Conservation (phyloP, 2,888 invertebrate species). For the Phyllotreta striolata region DNA sequence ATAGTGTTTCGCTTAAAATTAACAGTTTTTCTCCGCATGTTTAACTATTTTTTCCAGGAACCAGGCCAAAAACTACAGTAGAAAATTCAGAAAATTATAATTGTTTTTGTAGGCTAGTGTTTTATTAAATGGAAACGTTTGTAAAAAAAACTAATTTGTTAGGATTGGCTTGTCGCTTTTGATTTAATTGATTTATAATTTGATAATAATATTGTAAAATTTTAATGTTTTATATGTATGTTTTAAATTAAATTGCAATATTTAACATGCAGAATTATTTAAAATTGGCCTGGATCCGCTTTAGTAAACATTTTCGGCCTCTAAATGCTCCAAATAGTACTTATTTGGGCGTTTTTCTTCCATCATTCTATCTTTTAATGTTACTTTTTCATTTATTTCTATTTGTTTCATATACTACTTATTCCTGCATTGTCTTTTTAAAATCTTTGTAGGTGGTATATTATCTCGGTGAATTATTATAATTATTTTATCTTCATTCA, state of each 20-base stretch:
- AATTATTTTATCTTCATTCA: not conserved
- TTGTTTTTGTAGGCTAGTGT: not conserved
- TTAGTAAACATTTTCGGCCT: too few species aligned
- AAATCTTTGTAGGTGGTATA: too few species aligned
- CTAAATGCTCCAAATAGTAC: too few species aligned
- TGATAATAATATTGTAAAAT: too few species aligned
- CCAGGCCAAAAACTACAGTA: conserved; percentile 50
- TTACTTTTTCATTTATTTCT: not conserved
- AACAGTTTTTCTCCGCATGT: conserved; percentile 42
- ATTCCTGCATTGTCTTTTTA: not conserved
- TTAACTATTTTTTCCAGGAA: conserved; percentile 56
- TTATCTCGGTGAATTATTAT: not conserved
- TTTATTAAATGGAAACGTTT: not conserved
- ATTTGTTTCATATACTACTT: conserved; percentile 5
- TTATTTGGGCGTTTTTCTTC: too few species aligned
- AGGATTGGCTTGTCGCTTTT: too few species aligned
- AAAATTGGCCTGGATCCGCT: conserved; percentile 32
- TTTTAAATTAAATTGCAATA: too few species aligned
- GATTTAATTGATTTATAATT: too few species aligned
- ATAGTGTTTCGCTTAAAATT: conserved; percentile 20
- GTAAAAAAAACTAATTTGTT: not conserved
- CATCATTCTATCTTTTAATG: too few species aligned
- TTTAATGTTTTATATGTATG: too few species aligned
- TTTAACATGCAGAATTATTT: conserved; percentile 14
- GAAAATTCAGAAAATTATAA: conserved; percentile 30